Conservation (phyloP, 2,888 invertebrate species). For the Julus scandinavius region DNA sequence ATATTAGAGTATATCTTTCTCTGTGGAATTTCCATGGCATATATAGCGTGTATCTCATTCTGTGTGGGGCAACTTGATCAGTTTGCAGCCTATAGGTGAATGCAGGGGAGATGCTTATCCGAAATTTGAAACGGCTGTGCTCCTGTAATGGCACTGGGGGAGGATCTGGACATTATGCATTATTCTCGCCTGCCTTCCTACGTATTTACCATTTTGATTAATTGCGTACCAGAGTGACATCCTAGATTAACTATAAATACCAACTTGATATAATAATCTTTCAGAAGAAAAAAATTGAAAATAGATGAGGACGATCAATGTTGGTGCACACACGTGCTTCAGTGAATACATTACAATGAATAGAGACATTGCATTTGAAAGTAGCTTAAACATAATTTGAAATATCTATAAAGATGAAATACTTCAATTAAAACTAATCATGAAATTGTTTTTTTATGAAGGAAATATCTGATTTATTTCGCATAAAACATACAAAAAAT, state of each 20-base stretch:
- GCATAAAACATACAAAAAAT: no score
- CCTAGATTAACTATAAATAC: constrained; percentile 46
- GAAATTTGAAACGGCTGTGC: constrained; percentile 23
- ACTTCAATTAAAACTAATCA: no score
- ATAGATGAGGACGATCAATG: constrained; percentile 7
- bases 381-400: no score
- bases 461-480: no score
- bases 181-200: constrained; percentile 45
- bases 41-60: background rate
- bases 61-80: background rate
- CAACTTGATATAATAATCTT: constrained; percentile 50
- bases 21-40: background rate
- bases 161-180: constrained; percentile 40
- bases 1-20: background rate
- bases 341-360: background rate
- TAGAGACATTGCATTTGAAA: background rate
- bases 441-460: no score
- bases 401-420: no score
- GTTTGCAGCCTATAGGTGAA: background rate
- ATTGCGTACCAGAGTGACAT: constrained; percentile 53
- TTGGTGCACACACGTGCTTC: background rate
- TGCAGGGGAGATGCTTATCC: constrained; percentile 37
- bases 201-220: constrained; percentile 53
- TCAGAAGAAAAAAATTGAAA: constrained; percentile 23
- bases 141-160: constrained; percentile 15